phyloP scores from a whole-genome alignment of 1,140 invertebrate species.

The Nasonia longicornis region DNA sequence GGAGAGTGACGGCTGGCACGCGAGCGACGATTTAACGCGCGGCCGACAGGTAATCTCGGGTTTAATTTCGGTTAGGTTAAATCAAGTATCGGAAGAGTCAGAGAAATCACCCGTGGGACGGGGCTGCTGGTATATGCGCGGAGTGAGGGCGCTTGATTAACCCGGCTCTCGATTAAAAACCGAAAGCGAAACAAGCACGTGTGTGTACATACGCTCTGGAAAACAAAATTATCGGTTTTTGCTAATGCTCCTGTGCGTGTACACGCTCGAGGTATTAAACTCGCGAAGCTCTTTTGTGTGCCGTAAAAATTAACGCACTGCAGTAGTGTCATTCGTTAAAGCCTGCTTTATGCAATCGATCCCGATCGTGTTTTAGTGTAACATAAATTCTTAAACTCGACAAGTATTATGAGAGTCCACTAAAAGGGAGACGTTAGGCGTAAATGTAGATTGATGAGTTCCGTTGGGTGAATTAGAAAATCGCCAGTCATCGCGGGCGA shows the following conservation, averaged over 20 bases:
- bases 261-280: too few relatives aligned
- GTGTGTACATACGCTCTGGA: too few relatives aligned
- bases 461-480: not conserved
- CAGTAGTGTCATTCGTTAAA: too few relatives aligned
- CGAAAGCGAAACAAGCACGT: too few relatives aligned
- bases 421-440: not conserved
- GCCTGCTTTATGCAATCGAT: too few relatives aligned
- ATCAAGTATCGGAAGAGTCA: slow-evolving; percentile 43
- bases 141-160: not conserved
- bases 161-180: too few relatives aligned
- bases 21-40: slow-evolving; percentile 51
- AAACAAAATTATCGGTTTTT: too few relatives aligned
- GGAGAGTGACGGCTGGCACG: slow-evolving; percentile 9
- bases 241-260: too few relatives aligned
- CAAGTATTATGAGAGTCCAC: not conserved
- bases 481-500: not conserved
- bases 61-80: slow-evolving; percentile 59
- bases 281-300: too few relatives aligned
- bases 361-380: too few relatives aligned
- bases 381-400: not conserved
- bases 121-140: too few relatives aligned
- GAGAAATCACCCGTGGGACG: not conserved
- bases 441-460: not conserved
- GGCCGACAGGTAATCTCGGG: slow-evolving; percentile 57
- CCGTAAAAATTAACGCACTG: too few relatives aligned